phyloP scores from a whole-genome alignment of 2,888 invertebrate genomes.

The Anaspis maculata region DNA sequence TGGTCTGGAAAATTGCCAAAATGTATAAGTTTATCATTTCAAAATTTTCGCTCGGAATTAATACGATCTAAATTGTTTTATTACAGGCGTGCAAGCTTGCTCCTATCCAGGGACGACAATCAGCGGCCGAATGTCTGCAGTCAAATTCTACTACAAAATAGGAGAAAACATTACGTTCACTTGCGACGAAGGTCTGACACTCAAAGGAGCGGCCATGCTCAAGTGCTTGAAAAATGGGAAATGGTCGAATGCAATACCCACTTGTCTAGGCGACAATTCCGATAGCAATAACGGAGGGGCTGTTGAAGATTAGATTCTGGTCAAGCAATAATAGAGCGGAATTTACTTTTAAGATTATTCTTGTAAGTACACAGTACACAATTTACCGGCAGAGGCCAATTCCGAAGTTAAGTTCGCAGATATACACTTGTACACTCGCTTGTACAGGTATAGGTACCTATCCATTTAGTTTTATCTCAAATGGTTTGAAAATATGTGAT shows the following conservation, averaged over 20 bases:
- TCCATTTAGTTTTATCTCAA: too few species aligned
- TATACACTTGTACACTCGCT: too few species aligned
- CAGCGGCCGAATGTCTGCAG: conserved; percentile 76
- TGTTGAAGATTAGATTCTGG: too few species aligned
- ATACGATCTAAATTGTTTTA: neutral
- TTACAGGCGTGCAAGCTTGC: conserved; percentile 56
- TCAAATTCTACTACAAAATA: conserved; percentile 82
- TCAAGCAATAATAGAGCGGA: too few species aligned
- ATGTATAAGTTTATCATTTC: conserved; percentile 48
- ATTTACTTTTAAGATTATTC: too few species aligned
- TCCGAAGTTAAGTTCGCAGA: too few species aligned
- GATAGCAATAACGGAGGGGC: too few species aligned
- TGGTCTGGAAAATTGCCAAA: conserved; percentile 82
- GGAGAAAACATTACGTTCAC: conserved; percentile 79
- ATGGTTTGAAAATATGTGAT: too few species aligned
- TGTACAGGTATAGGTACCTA: too few species aligned
- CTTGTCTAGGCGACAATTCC: conserved; percentile 44
- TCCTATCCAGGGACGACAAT: conserved; percentile 82
- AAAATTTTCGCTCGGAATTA: neutral
- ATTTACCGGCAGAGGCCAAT: too few species aligned
- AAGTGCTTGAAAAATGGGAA: conserved; percentile 75
- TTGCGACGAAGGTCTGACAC: conserved; percentile 66
- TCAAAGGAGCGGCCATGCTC: conserved; percentile 70
- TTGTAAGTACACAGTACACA: too few species aligned
- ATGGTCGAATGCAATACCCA: conserved; percentile 80